These are phyloP conservation scores for Thunnus thynnus DNA, from an alignment of 2,113 vertebrate genomes.

Conservation along the genomic window DNA sequence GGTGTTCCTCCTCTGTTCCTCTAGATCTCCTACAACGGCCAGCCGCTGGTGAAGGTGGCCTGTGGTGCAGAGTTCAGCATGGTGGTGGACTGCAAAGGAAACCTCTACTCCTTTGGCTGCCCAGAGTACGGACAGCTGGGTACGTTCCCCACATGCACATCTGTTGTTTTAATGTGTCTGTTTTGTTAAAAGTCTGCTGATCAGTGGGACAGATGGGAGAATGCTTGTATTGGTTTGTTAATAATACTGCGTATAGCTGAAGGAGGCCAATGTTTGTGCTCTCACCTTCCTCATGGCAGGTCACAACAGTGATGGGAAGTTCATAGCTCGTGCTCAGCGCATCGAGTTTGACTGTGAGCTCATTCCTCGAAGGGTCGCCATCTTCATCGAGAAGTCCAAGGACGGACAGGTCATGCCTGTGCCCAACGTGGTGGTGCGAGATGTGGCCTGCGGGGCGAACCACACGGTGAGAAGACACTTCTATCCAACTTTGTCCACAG, in stretches of 20 bases:
- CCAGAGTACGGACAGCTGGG: conserved; percentile 97
- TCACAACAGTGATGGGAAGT: conserved; percentile 97
- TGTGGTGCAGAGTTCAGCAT: conserved; percentile 98
- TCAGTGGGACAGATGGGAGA: no score
- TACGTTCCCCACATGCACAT: conserved; percentile 66
- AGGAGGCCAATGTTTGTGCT: no score
- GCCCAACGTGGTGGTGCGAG: conserved; percentile 95
- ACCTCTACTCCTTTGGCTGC: conserved; percentile 96
- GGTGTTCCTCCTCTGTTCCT: background rate
- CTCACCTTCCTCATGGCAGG: conserved; percentile 78
- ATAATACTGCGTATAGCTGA: no score
- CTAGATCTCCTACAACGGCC: conserved; percentile 96
- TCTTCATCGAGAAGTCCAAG: conserved; percentile 98
- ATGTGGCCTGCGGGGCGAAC: conserved; percentile 92
- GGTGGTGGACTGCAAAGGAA: conserved; percentile 98
- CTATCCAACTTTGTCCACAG: background rate
- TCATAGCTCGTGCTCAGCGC: conserved; percentile 95
- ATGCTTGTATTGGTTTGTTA: no score
- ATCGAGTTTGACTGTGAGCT: conserved; percentile 98
- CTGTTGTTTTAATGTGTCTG: background rate
- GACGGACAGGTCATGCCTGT: conserved; percentile 95
- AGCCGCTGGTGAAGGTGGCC: conserved; percentile 95
- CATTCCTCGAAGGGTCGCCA: conserved; percentile 92
- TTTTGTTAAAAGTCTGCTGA: background rate
- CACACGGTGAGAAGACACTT: conserved; percentile 88